Conservation (phyloP, 2,797 vertebrate species). For the Myotis myotis region DNA sequence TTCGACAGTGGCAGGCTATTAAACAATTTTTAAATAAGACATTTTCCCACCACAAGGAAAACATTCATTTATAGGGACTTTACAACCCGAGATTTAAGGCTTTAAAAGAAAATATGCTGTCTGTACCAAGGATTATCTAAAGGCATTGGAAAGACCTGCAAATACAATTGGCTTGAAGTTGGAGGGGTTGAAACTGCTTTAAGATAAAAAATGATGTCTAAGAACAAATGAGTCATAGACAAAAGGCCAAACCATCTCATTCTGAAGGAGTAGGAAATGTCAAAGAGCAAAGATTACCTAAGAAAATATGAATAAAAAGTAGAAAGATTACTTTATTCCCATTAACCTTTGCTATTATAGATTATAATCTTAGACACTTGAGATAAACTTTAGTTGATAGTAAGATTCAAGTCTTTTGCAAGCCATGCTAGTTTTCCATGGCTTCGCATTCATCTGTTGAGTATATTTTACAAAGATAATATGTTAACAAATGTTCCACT, state of each 20-base stretch:
- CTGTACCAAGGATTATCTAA: conserved; percentile 44
- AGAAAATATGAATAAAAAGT: conserved; percentile 17
- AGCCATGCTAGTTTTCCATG: not conserved
- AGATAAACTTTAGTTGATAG: not conserved
- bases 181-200: conserved; percentile 19
- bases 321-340: not conserved
- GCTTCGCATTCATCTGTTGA: not conserved
- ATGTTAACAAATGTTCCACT: not conserved
- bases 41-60: conserved; percentile 64
- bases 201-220: conserved; percentile 19
- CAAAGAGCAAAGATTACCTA: not conserved
- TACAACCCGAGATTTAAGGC: not conserved
- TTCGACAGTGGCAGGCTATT: conserved; percentile 38
- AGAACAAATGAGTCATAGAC: conserved; percentile 54
- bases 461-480: not conserved
- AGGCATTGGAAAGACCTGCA: not conserved
- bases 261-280: conserved; percentile 27
- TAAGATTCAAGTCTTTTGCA: not conserved
- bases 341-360: not conserved
- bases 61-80: conserved; percentile 9
- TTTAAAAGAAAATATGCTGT: conserved; percentile 33
- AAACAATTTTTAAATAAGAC: conserved; percentile 60
- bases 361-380: not conserved
- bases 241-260: conserved; percentile 6
- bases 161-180: not conserved